phyloP scores from a whole-genome alignment of 2,797 vertebrate genomes.

The Mastacembelus armatus region DNA sequence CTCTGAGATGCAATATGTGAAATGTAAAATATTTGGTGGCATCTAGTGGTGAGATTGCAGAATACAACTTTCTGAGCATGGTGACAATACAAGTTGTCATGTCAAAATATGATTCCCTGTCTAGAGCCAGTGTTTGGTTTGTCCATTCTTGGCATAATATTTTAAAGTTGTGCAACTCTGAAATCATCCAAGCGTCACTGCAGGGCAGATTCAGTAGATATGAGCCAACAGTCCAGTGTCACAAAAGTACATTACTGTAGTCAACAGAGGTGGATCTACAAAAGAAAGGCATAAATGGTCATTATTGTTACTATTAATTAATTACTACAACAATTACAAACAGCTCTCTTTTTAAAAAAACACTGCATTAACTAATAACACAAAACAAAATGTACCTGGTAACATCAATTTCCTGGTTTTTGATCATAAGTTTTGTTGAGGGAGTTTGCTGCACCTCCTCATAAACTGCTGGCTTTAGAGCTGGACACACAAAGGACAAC shows the following conservation, averaged over 20 bases:
- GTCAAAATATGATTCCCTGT: no score
- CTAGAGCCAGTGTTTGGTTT: no score
- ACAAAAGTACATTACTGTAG: conserved; percentile 43
- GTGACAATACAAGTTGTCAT: no score
- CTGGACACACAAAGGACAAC: conserved; percentile 54
- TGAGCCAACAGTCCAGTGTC: conserved; percentile 63
- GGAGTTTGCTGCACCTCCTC: conserved; percentile 47
- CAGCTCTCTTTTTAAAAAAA: neutral
- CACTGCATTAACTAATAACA: no score
- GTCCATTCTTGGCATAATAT: no score
- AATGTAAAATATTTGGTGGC: no score
- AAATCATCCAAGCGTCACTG: conserved; percentile 64
- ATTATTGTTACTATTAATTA: neutral
- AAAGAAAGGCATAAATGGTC: neutral
- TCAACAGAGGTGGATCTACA: conserved; percentile 57
- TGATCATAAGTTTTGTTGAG: conserved; percentile 57
- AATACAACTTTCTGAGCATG: no score
- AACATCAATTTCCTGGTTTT: conserved; percentile 45
- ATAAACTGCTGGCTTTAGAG: conserved; percentile 54
- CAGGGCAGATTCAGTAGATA: conserved; percentile 53
- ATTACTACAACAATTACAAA: neutral
- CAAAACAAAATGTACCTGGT: conserved; percentile 49
- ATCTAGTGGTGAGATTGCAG: no score
- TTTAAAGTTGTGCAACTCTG: conserved; percentile 58
- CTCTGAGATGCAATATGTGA: no score